phyloP scores from a whole-genome alignment of 2,888 invertebrate species.

The Laothoe populi region DNA sequence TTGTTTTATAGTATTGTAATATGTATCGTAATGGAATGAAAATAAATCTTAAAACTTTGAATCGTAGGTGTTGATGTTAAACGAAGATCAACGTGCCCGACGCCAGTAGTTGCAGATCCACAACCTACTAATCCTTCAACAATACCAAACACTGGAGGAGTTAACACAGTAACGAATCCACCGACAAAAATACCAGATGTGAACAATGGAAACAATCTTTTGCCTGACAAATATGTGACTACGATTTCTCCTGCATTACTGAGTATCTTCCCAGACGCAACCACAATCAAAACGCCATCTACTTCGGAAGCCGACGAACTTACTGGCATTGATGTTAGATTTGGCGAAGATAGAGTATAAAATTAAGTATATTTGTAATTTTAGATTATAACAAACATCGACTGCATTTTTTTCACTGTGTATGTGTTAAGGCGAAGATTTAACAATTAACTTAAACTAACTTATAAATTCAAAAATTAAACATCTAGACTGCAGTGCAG shows the following conservation, averaged over 20 bases:
- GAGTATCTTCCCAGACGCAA: neutral
- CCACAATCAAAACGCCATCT: neutral
- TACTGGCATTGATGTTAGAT: conserved; percentile 35
- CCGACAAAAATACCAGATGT: neutral
- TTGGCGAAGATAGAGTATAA: conserved; percentile 25
- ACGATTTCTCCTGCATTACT: neutral
- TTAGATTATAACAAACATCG: neutral
- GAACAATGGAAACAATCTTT: neutral
- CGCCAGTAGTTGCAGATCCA: neutral
- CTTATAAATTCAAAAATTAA: too few relatives aligned
- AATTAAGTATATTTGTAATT: neutral
- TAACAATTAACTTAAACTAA: too few relatives aligned
- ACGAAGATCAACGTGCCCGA: neutral
- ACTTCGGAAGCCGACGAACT: conserved; percentile 19
- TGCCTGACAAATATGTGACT: neutral
- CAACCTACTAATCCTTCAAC: neutral
- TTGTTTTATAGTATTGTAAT: too few relatives aligned
- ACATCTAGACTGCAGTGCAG: too few relatives aligned
- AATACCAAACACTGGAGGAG: neutral
- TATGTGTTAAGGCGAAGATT: too few relatives aligned
- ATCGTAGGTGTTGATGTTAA: conserved; percentile 16
- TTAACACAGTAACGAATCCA: neutral
- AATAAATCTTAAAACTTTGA: conserved; percentile 19
- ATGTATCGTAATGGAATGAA: too few relatives aligned
- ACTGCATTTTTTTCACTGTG: neutral